Evolutionary conservation across 2,113 vertebrate species (phyloP), one percentile per base, ranked within the genome.

Genomic region (Sylvietta virens): DNA sequence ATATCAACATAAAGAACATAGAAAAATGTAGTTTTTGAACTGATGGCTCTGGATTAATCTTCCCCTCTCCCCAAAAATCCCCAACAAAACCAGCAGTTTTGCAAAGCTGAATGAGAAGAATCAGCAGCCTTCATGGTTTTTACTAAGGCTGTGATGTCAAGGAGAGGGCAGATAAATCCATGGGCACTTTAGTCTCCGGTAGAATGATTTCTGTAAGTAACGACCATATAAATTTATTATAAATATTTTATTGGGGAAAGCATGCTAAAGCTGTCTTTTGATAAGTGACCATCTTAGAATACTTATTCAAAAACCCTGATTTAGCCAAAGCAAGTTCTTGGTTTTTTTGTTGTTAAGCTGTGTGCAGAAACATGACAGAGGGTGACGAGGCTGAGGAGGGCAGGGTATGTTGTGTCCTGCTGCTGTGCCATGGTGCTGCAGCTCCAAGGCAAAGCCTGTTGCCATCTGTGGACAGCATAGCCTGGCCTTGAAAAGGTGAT

Each of bases 371-470:
- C 0, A 1, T 51, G 40, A 50, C 50, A 53, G 62, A 35, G 35
- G 20, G 8, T 0, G 4, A 13, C 42, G 84, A 31, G 42, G 27
- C 48, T 1, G 1, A 16, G 37, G 15, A 31, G 14, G 16, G 9
- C 35, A 57, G 28, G 22, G 15, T 83, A 0, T 2, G 9, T 67
- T 67, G 0, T 0, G 45, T 33, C 14, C 44, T 39, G 47, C 31
- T 0, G 0, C 57, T 42, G 53, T 37, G 57, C 33, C 13, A 3
- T 3, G 2, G 35, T 6, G 24, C 57, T 4, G 3, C 40, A 57
- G 47, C 39, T 81, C 6, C 2, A 62, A 58, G 65, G 30, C 37
- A 78, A 62, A 62, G 51, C 35, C 56, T 14, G 4, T 23, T 74
- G 33, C 20, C 20, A 5, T 35, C 27, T 2, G 2, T 27, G 56